phyloP scores from a whole-genome alignment of 2,113 vertebrate genomes.

The Bathybates hornii region DNA sequence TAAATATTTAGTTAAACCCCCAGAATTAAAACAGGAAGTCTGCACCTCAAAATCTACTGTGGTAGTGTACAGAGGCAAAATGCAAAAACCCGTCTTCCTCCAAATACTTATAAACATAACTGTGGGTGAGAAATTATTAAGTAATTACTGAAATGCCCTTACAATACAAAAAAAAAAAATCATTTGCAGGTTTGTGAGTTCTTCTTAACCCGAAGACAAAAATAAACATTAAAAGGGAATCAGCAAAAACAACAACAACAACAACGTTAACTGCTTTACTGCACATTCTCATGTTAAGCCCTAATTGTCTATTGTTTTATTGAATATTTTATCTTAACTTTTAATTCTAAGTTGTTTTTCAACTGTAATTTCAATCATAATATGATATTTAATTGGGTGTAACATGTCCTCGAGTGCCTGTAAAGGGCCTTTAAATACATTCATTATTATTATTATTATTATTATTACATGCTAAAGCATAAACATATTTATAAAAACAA shows the following conservation, averaged over 20 bases:
- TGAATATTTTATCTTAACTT: background rate
- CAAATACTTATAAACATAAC: background rate
- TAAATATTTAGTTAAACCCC: background rate
- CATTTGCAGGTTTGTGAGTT: background rate
- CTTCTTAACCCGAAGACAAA: background rate
- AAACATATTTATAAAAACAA: background rate
- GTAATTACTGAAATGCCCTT: background rate
- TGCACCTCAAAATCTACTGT: background rate
- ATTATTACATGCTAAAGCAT: background rate
- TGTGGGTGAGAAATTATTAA: background rate
- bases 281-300: background rate
- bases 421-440: background rate
- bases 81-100: background rate
- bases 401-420: background rate
- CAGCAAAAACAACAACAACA: background rate
- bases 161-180: background rate
- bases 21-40: background rate
- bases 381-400: background rate
- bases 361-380: background rate
- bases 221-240: background rate
- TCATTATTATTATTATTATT: fast-evolving
- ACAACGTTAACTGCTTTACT: background rate
- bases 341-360: background rate
- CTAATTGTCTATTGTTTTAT: background rate
- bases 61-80: background rate